phyloP scores from a whole-genome alignment of 2,888 invertebrate genomes.

The Pediacus dermestoides region DNA sequence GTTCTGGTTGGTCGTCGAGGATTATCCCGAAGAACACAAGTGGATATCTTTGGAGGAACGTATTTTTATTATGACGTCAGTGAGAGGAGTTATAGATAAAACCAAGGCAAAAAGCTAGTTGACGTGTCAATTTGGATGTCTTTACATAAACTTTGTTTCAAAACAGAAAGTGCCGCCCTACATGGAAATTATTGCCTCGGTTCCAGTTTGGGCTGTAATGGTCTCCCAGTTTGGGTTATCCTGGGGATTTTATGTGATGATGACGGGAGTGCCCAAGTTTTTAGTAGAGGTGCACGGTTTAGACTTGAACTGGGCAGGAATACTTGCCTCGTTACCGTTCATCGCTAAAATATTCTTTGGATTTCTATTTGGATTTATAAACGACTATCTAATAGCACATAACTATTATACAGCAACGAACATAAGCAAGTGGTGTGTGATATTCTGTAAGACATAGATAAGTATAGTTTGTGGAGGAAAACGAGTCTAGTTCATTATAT shows the following conservation, averaged over 20 bases:
- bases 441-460: not conserved
- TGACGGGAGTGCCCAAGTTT: not conserved
- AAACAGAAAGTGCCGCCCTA: not conserved
- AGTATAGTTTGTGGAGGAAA: too few relatives aligned
- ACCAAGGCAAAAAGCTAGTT: too few relatives aligned
- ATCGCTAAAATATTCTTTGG: not conserved
- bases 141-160: not conserved
- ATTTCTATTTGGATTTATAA: not conserved
- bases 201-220: not conserved
- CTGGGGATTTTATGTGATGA: not conserved
- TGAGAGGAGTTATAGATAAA: not conserved
- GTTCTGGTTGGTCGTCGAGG: not conserved
- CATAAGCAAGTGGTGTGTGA: not conserved
- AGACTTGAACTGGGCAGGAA: not conserved
- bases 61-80: not conserved
- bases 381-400: not conserved
- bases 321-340: not conserved
- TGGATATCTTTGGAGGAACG: not conserved
- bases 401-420: not conserved
- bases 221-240: not conserved
- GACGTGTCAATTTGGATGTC: too few relatives aligned
- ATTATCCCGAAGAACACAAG: not conserved
- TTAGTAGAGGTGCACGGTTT: not conserved
- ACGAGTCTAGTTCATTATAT: not conserved
- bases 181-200: not conserved